A percentile compares a stretch with the other conserved stretches of the same genome.
Evolutionary conservation across 2,888 invertebrate species (phyloP).

Genomic region (Lissonota sp.): DNA sequence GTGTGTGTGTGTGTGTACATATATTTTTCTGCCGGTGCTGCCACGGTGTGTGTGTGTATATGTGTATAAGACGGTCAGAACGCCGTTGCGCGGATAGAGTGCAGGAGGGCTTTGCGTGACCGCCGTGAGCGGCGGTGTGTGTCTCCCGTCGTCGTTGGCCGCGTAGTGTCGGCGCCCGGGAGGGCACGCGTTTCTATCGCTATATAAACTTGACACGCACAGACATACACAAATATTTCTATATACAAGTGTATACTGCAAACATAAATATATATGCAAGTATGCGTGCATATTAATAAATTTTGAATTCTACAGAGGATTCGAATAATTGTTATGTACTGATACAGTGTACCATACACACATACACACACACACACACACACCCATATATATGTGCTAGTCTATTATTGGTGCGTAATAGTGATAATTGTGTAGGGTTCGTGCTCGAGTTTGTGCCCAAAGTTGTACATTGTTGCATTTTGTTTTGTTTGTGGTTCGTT

Average conservation of each 20-base stretch:
- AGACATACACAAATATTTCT: slow-evolving; percentile 1
- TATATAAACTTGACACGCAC: not conserved
- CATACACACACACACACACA: too few relatives aligned
- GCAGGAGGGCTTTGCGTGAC: slow-evolving; percentile 24
- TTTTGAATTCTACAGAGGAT: slow-evolving; percentile 10
- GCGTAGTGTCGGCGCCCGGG: slow-evolving; percentile 61
- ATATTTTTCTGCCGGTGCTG: not conserved
- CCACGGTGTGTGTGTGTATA: slow-evolving; percentile 6
- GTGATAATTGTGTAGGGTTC: slow-evolving; percentile 13
- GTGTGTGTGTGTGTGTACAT: too few relatives aligned
- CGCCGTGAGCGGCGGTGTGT: slow-evolving; percentile 51
- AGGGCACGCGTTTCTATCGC: slow-evolving; percentile 55
- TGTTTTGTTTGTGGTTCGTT: not conserved
- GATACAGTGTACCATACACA: slow-evolving; percentile 13
- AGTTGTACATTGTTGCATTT: not conserved
- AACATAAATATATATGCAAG: slow-evolving; percentile 13
- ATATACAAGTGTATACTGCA: slow-evolving; percentile 8
- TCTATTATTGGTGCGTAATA: slow-evolving; percentile 29
- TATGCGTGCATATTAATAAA: slow-evolving; percentile 18
- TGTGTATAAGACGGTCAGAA: slow-evolving; percentile 21
- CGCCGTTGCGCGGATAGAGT: slow-evolving; percentile 7
- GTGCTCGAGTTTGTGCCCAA: too few relatives aligned
- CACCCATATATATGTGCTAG: slow-evolving; percentile 19
- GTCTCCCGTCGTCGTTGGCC: slow-evolving; percentile 58
- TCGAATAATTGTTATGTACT: not conserved